phyloP scores from a whole-genome alignment of 2,888 invertebrate species.

The Endotricha flammealis region DNA sequence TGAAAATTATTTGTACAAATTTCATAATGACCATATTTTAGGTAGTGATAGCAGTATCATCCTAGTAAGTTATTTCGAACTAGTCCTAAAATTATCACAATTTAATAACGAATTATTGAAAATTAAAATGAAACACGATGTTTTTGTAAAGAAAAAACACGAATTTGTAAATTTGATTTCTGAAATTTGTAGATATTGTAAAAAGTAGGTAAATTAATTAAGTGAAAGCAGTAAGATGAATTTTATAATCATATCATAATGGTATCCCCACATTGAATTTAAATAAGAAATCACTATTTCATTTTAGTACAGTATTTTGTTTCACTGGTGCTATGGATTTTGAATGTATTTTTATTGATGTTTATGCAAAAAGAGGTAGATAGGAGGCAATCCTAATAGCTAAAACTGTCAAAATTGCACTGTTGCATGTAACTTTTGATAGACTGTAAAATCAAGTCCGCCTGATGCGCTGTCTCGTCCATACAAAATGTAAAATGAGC shows the following conservation, averaged over 20 bases:
- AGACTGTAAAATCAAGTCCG: too few species aligned
- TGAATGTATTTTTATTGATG: slow-evolving; percentile 27
- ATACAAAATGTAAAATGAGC: too few species aligned
- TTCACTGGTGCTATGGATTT: slow-evolving; percentile 54
- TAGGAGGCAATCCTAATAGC: too few species aligned
- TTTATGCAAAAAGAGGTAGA: too few species aligned
- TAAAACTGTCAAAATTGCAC: too few species aligned
- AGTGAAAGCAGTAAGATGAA: slow-evolving; percentile 60
- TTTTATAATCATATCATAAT: slow-evolving; percentile 76
- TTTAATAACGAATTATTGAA: slow-evolving; percentile 22
- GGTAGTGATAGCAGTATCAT: slow-evolving; percentile 62
- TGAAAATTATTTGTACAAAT: slow-evolving; percentile 62
- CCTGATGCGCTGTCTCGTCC: too few species aligned
- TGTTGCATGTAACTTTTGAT: too few species aligned
- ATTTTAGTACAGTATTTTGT: slow-evolving; percentile 29
- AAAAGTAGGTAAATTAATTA: slow-evolving; percentile 61
- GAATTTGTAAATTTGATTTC: slow-evolving; percentile 52
- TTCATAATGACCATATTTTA: slow-evolving; percentile 62
- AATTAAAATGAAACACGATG: slow-evolving; percentile 35
- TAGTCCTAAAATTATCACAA: slow-evolving; percentile 68
- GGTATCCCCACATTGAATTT: slow-evolving; percentile 48
- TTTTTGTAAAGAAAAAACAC: slow-evolving; percentile 39
- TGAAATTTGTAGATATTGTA: slow-evolving; percentile 73
- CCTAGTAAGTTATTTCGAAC: slow-evolving; percentile 73
- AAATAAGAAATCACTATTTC: slow-evolving; percentile 32